Percentiles rank a stretch among this genome's conserved stretches.
Evolutionary conservation across 2,113 vertebrate species (phyloP).

Genomic region (Arothron firmamentum): DNA sequence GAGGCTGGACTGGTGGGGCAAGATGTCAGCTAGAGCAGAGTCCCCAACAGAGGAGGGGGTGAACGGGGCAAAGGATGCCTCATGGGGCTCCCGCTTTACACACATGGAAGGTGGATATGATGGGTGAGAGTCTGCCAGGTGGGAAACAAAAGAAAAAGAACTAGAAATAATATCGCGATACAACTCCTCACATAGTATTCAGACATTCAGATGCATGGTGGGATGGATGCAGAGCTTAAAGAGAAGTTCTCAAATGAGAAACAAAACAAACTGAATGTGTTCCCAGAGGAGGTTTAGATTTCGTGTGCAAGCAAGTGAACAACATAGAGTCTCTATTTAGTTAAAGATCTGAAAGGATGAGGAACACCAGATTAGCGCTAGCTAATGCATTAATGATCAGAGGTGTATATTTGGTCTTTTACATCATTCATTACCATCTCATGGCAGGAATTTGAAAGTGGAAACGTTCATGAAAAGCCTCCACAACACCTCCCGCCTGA

Average conservation of each 20-base stretch:
- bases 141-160: conserved; percentile 56
- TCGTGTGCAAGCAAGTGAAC: no score
- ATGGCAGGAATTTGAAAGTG: conserved; percentile 62
- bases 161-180: conserved; percentile 54
- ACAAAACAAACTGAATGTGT: neutral
- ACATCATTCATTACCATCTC: conserved; percentile 16
- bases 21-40: conserved; percentile 83
- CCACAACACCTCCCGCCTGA: conserved; percentile 63
- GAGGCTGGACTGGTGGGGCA: conserved; percentile 84
- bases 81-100: conserved; percentile 88
- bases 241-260: neutral
- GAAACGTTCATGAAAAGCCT: conserved; percentile 58
- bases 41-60: conserved; percentile 83
- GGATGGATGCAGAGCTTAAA: conserved; percentile 33
- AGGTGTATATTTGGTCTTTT: no score
- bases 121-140: conserved; percentile 83
- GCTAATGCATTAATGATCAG: no score
- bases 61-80: conserved; percentile 89
- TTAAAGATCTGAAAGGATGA: no score
- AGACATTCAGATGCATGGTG: conserved; percentile 34
- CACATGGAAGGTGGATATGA: conserved; percentile 84
- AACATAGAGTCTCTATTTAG: no score
- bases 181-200: conserved; percentile 43
- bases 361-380: no score
- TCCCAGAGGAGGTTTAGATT: neutral